These are phyloP conservation scores for Conger conger DNA, from an alignment of 2,113 vertebrate genomes.

Conservation along the genomic window DNA sequence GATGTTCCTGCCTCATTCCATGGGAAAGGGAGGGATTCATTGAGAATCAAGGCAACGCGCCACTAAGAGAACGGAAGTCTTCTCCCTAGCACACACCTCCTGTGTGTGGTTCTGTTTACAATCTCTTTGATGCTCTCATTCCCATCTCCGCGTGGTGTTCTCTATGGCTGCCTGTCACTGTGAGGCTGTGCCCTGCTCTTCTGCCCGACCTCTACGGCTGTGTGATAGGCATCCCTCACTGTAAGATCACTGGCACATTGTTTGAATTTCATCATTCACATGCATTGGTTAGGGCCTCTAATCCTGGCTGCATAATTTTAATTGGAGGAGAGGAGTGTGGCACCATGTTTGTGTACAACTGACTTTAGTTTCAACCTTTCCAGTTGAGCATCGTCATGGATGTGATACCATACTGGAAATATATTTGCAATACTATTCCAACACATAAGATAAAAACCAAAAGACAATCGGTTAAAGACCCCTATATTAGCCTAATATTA, in stretches of 20 bases:
- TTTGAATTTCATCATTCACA: not conserved
- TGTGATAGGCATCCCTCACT: not conserved
- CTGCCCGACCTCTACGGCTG: not conserved
- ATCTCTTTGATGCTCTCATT: not conserved
- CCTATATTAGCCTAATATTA: no score
- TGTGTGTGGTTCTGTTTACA: not conserved
- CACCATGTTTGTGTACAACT: not conserved
- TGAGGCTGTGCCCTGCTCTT: not conserved
- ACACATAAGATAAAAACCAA: not conserved
- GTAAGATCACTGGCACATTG: not conserved
- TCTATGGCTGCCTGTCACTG: not conserved
- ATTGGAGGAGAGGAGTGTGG: not conserved
- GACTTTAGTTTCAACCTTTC: not conserved
- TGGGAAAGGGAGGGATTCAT: not conserved
- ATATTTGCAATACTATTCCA: not conserved
- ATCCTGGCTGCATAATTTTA: not conserved
- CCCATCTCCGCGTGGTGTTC: not conserved
- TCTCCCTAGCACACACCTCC: not conserved
- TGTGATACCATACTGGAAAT: not conserved
- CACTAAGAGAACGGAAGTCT: not conserved
- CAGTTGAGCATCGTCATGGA: not conserved
- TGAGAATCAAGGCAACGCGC: not conserved
- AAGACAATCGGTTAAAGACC: not conserved
- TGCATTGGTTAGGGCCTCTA: not conserved
- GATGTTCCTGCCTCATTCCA: not conserved